Percentiles rank a stretch among this genome's conserved stretches.
These are phyloP conservation scores for Gracilinanus agilis DNA, from an alignment of 2,113 vertebrate species.

Conservation along the genomic window DNA sequence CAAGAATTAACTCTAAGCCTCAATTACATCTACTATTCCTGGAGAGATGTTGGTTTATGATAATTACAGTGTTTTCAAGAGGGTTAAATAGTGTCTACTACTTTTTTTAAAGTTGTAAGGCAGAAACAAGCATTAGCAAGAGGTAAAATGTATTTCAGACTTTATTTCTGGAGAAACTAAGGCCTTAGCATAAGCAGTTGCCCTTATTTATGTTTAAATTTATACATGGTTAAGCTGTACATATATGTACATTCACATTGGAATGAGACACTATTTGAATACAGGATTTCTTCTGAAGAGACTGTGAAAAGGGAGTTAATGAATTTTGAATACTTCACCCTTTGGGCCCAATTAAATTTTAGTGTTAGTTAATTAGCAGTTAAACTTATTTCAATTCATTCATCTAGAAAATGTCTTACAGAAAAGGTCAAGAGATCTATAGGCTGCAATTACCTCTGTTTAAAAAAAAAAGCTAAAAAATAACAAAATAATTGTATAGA, in stretches of 20 bases:
- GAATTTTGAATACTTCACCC: constrained; percentile 82
- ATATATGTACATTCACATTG: constrained; percentile 20
- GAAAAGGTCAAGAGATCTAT: constrained; percentile 64
- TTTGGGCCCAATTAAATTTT: constrained; percentile 87
- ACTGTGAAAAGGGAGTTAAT: constrained; percentile 82
- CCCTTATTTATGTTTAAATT: not conserved
- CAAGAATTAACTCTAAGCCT: not conserved
- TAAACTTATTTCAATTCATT: constrained; percentile 83
- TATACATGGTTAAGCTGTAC: not conserved
- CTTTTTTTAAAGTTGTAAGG: not conserved
- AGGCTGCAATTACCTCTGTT: constrained; percentile 65
- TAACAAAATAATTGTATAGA: constrained; percentile 62
- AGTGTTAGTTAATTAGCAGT: constrained; percentile 83
- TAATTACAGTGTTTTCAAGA: not conserved
- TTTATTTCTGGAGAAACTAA: not conserved
- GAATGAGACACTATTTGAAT: constrained; percentile 66
- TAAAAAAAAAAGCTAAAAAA: constrained; percentile 62
- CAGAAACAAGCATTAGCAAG: not conserved
- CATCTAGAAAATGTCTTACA: constrained; percentile 74
- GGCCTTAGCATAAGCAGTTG: not conserved
- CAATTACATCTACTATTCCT: not conserved
- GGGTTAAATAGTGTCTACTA: not conserved
- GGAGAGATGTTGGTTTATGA: not conserved
- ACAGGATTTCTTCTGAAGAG: constrained; percentile 60
- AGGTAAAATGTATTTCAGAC: not conserved